Conservation (phyloP, 1,140 invertebrate species). For the Mya arenaria region DNA sequence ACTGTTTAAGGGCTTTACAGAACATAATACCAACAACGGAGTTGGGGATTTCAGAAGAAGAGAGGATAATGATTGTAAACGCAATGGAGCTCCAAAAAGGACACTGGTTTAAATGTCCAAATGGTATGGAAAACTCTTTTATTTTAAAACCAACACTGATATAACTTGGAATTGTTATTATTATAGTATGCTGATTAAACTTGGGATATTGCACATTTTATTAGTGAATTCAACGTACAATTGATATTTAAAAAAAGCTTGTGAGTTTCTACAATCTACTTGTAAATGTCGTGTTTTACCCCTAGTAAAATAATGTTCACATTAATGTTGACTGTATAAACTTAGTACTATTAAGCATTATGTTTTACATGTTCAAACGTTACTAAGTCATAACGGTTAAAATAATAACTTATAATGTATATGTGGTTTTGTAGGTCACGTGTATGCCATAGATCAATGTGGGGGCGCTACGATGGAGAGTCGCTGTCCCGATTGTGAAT, state of each 20-base stretch:
- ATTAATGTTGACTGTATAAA: too few relatives aligned
- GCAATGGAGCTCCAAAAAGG: slow-evolving; percentile 85
- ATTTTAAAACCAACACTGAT: background rate
- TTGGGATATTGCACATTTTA: background rate
- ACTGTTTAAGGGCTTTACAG: slow-evolving; percentile 53
- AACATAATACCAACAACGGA: slow-evolving; percentile 66
- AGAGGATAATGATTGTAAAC: slow-evolving; percentile 84
- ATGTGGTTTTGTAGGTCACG: too few relatives aligned
- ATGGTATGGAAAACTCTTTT: slow-evolving; percentile 79
- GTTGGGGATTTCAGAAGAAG: slow-evolving; percentile 81
- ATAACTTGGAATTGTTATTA: background rate
- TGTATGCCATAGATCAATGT: slow-evolving; percentile 87
- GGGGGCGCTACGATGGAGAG: slow-evolving; percentile 85
- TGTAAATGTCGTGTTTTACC: too few relatives aligned
- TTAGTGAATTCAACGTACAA: background rate
- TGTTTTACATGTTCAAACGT: too few relatives aligned
- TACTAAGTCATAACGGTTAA: too few relatives aligned
- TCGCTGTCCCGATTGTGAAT: slow-evolving; percentile 86
- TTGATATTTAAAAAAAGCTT: background rate
- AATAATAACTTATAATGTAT: too few relatives aligned
- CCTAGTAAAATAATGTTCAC: too few relatives aligned
- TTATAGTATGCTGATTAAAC: background rate
- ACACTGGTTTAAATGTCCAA: slow-evolving; percentile 89
- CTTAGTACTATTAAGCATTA: too few relatives aligned
- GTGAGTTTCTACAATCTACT: too few relatives aligned